A percentile compares a stretch with the other conserved stretches of the same genome.
Evolutionary conservation across 2,888 invertebrate genomes (phyloP).

Genomic region (Phengaris arion): DNA sequence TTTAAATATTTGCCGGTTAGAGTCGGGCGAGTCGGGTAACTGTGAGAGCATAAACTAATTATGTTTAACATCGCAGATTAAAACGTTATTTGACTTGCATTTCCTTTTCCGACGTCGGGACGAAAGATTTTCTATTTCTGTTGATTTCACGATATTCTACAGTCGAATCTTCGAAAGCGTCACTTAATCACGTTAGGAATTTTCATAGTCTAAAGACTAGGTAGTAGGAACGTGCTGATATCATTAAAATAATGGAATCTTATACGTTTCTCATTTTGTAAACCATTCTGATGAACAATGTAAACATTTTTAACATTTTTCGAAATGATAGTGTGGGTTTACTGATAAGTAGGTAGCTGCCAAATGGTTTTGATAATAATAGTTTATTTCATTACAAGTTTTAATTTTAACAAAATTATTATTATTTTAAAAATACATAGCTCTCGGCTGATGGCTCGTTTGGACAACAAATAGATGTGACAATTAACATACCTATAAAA

Average conservation of each 20-base stretch:
- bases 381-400: too few relatives aligned
- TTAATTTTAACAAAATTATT: too few relatives aligned
- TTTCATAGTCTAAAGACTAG: background rate
- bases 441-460: too few relatives aligned
- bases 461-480: too few relatives aligned
- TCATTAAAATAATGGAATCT: background rate
- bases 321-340: too few relatives aligned
- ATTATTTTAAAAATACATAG: too few relatives aligned
- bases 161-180: constrained; percentile 12
- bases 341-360: too few relatives aligned
- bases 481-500: too few relatives aligned
- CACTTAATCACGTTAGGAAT: constrained; percentile 10
- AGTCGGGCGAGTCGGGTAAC: constrained; percentile 24
- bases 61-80: constrained; percentile 27
- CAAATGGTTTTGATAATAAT: too few relatives aligned
- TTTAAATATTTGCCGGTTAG: constrained; percentile 17
- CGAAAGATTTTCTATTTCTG: constrained; percentile 16
- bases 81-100: constrained; percentile 29
- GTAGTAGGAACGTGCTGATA: background rate
- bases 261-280: background rate
- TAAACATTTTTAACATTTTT: too few relatives aligned
- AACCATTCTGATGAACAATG: too few relatives aligned
- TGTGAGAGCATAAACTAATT: constrained; percentile 26
- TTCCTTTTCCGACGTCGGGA: background rate
- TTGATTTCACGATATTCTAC: constrained; percentile 9